Evolutionary conservation across 2,797 vertebrate species (phyloP), one percentile per base, ranked within the genome.

Genomic region (Hapalemur alaotrensis): DNA sequence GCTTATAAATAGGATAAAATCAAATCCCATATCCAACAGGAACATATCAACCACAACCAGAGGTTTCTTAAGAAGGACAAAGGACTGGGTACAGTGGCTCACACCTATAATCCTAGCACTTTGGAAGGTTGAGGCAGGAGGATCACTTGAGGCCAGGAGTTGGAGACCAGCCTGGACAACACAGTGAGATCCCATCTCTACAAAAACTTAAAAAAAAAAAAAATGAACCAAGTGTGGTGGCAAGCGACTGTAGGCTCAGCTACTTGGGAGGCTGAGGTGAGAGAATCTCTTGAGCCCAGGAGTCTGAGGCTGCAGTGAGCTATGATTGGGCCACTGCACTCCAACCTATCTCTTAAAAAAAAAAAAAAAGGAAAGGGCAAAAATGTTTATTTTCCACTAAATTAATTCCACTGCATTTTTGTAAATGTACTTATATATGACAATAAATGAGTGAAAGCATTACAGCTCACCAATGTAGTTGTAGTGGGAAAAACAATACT

Each of bases 401-500:
- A n/a, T 20, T 48, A 43, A 38, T 4, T 15, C 4, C 23, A n/a
- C 70, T n/a, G 38, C 46, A 63, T 12, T 46, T 59, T 12, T 69
- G 57, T 28, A 30, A 75, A 41, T 35, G 25, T 35, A 43, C 35
- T 46, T 50, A 54, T 14, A 46, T 50, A 13, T 4, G 13, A 73
- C 12, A 72, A 2, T 7, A 50, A 43, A 11, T 0, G 25, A 43
- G 32, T 3, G 25, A 88, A 5, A 80, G 22, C 50, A 57, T 20
- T 32, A 20, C 0, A 9, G 46, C 38, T 11, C 17, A 9, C 2
- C 7, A 35, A n/a, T 0, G 9, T 4, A 46, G 35, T 30, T 8
- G 3, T 13, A 28, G 73, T 20, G 61, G 32, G 52, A 43, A 23
- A 70, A 54, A 10, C 20, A n/a, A 54, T 13, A 98, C 99, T 99